phyloP scores from a whole-genome alignment of 1,140 invertebrate genomes.

The Trinorchestia longiramus region DNA sequence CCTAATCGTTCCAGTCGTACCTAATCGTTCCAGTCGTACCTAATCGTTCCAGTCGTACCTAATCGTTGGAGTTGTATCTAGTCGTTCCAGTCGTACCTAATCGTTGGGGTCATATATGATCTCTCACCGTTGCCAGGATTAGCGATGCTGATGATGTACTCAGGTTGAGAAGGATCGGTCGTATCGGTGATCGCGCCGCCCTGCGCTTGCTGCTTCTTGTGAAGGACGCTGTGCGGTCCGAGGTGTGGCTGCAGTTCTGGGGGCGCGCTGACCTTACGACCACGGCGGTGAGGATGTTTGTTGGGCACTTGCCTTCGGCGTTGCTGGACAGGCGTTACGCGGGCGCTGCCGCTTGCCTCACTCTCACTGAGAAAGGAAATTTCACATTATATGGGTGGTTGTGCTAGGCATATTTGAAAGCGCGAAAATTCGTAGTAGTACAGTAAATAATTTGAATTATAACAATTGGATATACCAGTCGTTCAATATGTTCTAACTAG shows the following conservation, averaged over 20 bases:
- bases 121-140: slow-evolving; percentile 50
- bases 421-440: background rate
- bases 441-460: too few species aligned
- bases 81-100: background rate
- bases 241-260: slow-evolving; percentile 66
- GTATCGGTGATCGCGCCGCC: slow-evolving; percentile 62
- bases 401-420: background rate
- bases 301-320: slow-evolving; percentile 62
- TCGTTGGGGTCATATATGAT: background rate
- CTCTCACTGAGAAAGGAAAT: slow-evolving; percentile 62
- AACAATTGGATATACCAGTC: background rate
- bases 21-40: background rate
- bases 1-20: too few species aligned
- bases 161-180: slow-evolving; percentile 59
- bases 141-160: slow-evolving; percentile 61
- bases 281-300: slow-evolving; percentile 62
- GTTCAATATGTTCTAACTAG: background rate
- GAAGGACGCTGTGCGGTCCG: slow-evolving; percentile 44
- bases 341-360: slow-evolving; percentile 64
- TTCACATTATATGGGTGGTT: background rate
- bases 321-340: slow-evolving; percentile 63
- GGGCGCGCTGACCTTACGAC: slow-evolving; percentile 67
- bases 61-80: background rate
- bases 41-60: too few species aligned
- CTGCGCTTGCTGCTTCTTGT: slow-evolving; percentile 38